phyloP scores from a whole-genome alignment of 23 tunicate species.

The Botrylloides violaceus region DNA sequence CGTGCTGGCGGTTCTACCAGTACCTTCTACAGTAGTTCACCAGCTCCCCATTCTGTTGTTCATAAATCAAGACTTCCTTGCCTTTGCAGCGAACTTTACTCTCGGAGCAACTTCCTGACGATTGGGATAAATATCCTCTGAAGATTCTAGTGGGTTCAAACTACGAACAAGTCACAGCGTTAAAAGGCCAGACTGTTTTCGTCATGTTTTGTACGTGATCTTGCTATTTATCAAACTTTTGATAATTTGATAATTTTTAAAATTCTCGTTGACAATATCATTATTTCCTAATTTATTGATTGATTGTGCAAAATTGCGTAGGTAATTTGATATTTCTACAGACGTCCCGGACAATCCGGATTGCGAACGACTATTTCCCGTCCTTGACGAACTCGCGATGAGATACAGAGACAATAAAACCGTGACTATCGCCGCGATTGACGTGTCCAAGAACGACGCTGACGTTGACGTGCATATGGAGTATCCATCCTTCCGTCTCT shows the following conservation, averaged over 20 bases:
- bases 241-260: background rate
- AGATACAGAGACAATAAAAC: slow-evolving; percentile 32
- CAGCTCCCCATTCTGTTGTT: too few species aligned
- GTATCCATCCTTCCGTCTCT: slow-evolving; percentile 47
- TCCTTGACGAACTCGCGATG: slow-evolving; percentile 48
- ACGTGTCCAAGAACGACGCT: slow-evolving; percentile 54
- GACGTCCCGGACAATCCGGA: slow-evolving; percentile 30
- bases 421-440: slow-evolving; percentile 37
- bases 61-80: background rate
- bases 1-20: too few species aligned
- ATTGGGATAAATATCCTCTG: slow-evolving; percentile 81
- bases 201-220: slow-evolving; percentile 75
- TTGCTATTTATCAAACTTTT: too few species aligned
- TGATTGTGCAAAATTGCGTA: background rate
- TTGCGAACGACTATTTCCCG: slow-evolving; percentile 36
- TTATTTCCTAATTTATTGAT: too few species aligned
- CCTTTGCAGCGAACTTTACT: slow-evolving; percentile 39
- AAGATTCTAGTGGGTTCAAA: slow-evolving; percentile 63
- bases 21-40: too few species aligned
- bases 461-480: slow-evolving; percentile 47
- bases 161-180: slow-evolving; percentile 37
- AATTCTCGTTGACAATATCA: too few species aligned
- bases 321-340: background rate
- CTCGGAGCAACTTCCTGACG: slow-evolving; percentile 49
- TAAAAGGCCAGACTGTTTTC: slow-evolving; percentile 37